Base-by-base conservation (phyloP, 1,140 invertebrate genomes). In the Stenopsyche tienmushanensis region DNA sequence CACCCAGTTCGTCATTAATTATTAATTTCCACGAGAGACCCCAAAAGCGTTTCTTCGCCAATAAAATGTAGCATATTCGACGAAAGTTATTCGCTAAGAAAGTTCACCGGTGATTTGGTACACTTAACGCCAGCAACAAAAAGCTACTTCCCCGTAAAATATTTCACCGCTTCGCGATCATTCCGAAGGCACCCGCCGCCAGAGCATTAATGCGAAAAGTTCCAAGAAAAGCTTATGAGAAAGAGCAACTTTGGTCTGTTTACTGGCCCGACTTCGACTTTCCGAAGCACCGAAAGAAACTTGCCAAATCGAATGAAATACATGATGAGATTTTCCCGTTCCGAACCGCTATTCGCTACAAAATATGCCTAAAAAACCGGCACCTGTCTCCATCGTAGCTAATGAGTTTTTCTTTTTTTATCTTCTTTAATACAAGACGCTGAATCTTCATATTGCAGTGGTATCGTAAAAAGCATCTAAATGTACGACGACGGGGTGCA, bases 181-280 rank as follows among this genome's bases (percentile, higher is more conserved):
- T 34, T 57, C 17, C 53, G 21, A 57, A 57, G 34, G 53, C 26
- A 8, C 53, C 21, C 53, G 24, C 21, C 53, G 26, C 49, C 18
- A 13, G 13, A 26, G 50, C 29, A 25, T 64, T 64, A 64, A 64
- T 64, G 62, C 50, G 62, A 64, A 64, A 64, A 64, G 29, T 64
- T 64, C 39, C 39, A 1, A 26, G 50, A 21, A 54, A 53, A 49
- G 62, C 49, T 45, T 54, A 52, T 24, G 47, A 44, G 20, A 52
- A 52, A 41, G 47, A 62, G 45, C 47, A 62, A 62, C 45, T 62
- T 62, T 62, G 5, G 41, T 44, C 26, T 62, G 59, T 62, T 62
- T 62, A 23, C 59, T 9, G 39, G 34, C 29, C 24, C 54, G 42
- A 57, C 54, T 26, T 17, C 17, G 42, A 55, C 39, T 57, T 42